These are phyloP conservation scores for Regulus satrapa DNA, from an alignment of 2,113 vertebrate species.

Conservation along the genomic window DNA sequence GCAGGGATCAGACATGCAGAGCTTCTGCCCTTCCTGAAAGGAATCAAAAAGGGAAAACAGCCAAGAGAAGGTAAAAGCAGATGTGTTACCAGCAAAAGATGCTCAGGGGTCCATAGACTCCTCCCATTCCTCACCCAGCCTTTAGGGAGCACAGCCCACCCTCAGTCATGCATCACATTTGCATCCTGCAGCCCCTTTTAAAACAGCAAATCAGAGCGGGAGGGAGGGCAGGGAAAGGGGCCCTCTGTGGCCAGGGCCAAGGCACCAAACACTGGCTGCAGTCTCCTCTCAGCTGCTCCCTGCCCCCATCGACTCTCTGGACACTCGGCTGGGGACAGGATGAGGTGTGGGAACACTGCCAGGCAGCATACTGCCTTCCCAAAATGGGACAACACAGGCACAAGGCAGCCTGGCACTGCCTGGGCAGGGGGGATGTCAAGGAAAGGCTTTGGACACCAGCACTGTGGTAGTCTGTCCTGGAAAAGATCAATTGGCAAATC, in stretches of 20 bases:
- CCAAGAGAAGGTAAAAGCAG: not conserved
- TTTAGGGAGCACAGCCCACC: not conserved
- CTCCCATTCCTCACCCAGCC: not conserved
- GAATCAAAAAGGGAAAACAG: not conserved
- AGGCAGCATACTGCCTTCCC: not conserved
- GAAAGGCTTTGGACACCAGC: not conserved
- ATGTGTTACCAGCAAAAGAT: not conserved
- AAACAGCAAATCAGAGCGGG: accelerated
- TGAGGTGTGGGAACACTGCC: accelerated
- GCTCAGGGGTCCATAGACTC: not conserved
- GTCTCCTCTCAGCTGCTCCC: not conserved
- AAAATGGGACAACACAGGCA: accelerated
- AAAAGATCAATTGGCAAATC: accelerated
- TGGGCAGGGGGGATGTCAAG: not conserved
- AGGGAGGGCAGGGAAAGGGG: not conserved
- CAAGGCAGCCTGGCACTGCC: not conserved
- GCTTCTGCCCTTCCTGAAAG: not conserved
- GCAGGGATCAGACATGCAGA: not conserved
- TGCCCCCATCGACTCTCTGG: not conserved
- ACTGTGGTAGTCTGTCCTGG: not conserved
- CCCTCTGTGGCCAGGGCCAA: not conserved
- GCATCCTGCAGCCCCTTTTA: not conserved
- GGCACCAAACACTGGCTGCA: not conserved
- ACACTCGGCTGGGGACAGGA: not conserved
- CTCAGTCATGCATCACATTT: accelerated